Conservation (phyloP, 2,888 invertebrate genomes). For the Nomada hirtipes region DNA sequence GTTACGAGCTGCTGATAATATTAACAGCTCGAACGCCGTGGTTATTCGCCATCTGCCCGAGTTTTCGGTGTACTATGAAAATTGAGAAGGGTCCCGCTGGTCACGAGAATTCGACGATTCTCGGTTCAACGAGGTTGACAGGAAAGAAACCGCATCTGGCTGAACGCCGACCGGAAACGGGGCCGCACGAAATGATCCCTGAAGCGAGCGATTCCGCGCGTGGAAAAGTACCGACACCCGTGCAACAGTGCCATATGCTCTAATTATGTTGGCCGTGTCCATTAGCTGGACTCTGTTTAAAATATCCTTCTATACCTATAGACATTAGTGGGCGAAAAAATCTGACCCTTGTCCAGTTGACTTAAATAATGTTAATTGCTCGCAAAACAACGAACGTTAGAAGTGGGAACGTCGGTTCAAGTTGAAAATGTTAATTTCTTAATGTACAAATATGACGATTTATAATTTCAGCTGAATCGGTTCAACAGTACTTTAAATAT, state of each 20-base stretch:
- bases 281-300: not conserved
- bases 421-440: too few relatives aligned
- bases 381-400: not conserved
- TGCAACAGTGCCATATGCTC: slow-evolving; percentile 41
- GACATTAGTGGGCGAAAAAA: too few relatives aligned
- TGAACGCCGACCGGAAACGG: slow-evolving; percentile 56
- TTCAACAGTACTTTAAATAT: too few relatives aligned
- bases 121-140: slow-evolving; percentile 34
- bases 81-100: slow-evolving; percentile 41
- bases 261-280: slow-evolving; percentile 12
- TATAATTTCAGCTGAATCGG: too few relatives aligned
- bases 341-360: too few relatives aligned
- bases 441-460: too few relatives aligned
- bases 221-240: slow-evolving; percentile 41
- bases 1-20: slow-evolving; percentile 53
- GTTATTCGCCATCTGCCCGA: slow-evolving; percentile 53
- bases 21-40: not conserved
- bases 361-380: not conserved
- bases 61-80: slow-evolving; percentile 44
- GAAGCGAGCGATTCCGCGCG: slow-evolving; percentile 34
- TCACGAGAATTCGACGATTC: slow-evolving; percentile 48
- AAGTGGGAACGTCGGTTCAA: too few relatives aligned
- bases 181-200: slow-evolving; percentile 51
- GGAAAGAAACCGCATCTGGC: slow-evolving; percentile 49
- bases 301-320: not conserved